phyloP scores from a whole-genome alignment of 2,888 invertebrate species.

The Macrophya alboannulata region DNA sequence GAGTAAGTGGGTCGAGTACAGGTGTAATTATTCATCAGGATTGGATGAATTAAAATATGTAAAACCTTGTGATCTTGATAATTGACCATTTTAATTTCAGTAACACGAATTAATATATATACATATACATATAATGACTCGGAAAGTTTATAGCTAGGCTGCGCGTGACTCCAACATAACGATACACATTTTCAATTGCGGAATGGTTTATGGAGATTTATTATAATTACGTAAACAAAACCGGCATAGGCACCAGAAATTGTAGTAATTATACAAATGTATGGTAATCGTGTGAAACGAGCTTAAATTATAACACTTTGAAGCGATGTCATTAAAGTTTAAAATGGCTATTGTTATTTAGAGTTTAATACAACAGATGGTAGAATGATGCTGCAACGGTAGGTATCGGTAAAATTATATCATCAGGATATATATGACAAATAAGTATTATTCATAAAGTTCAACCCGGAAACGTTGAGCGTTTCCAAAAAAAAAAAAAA shows the following conservation, averaged over 20 bases:
- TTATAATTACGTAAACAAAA: slow-evolving; percentile 38
- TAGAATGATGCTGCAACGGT: background rate
- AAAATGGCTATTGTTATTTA: slow-evolving; percentile 35
- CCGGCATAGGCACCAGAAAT: slow-evolving; percentile 15
- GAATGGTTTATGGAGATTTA: slow-evolving; percentile 42
- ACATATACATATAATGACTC: background rate
- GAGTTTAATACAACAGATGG: background rate
- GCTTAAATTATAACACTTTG: slow-evolving; percentile 44
- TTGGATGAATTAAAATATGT: background rate
- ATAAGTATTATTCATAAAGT: background rate
- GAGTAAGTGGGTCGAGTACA: background rate
- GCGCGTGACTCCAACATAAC: background rate
- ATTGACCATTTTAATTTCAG: background rate
- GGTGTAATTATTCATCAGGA: background rate
- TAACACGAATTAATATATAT: background rate
- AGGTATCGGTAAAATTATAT: slow-evolving; percentile 12
- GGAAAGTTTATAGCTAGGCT: background rate
- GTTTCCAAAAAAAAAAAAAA: background rate
- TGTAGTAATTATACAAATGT: slow-evolving; percentile 45
- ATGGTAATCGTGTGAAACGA: slow-evolving; percentile 43
- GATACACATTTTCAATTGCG: slow-evolving; percentile 30
- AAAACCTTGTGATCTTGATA: background rate
- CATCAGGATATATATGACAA: background rate
- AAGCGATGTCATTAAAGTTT: slow-evolving; percentile 23
- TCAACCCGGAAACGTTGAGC: background rate